Evolutionary conservation across 92 coral and sea anemone species (phyloP).

Genomic region (Galaxea fascicularis): DNA sequence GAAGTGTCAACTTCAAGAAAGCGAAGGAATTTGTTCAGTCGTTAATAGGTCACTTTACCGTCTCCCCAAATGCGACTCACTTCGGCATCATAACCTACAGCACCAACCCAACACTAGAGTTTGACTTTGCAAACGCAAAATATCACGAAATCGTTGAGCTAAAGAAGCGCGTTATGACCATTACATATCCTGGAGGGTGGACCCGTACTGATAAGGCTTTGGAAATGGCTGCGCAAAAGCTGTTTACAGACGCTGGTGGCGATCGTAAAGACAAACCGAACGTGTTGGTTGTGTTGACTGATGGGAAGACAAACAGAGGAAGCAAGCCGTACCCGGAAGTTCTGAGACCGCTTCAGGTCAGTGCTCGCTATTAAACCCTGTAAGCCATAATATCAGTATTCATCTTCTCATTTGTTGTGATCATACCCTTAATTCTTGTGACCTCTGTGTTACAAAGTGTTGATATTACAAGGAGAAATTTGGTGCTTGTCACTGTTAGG

Average conservation of each 20-base stretch:
- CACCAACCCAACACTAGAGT: slow-evolving; percentile 46
- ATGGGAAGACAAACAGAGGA: slow-evolving; percentile 80
- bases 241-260: slow-evolving; percentile 77
- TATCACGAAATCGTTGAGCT: slow-evolving; percentile 60
- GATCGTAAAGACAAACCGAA: slow-evolving; percentile 78
- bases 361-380: background rate
- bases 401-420: background rate
- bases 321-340: slow-evolving; percentile 75
- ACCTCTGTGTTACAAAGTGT: no score
- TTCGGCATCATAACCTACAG: slow-evolving; percentile 80
- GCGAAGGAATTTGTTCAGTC: slow-evolving; percentile 64
- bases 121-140: slow-evolving; percentile 65
- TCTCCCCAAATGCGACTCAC: slow-evolving; percentile 79
- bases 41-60: slow-evolving; percentile 68
- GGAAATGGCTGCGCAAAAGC: slow-evolving; percentile 67
- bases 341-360: slow-evolving; percentile 78
- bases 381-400: background rate
- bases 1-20: slow-evolving; percentile 61
- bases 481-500: no score
- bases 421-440: no score
- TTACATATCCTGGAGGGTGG: slow-evolving; percentile 71
- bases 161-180: slow-evolving; percentile 46
- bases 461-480: no score
- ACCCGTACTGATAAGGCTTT: slow-evolving; percentile 86
- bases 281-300: slow-evolving; percentile 75